Conservation (phyloP, 2,888 invertebrate species). For the Caenorhabditis sp. region DNA sequence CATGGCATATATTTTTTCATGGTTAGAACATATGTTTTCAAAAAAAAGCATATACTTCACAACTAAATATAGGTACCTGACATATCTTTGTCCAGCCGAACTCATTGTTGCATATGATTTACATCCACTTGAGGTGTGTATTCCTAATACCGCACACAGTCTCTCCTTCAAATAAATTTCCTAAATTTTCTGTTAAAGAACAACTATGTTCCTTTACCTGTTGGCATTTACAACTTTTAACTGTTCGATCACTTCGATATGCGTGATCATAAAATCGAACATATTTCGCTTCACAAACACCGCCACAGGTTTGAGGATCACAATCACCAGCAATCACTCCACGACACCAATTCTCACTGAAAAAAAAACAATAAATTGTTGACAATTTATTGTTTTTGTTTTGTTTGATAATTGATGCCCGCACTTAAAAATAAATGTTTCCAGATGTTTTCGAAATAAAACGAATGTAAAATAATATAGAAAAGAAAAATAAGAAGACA, state of each 20-base stretch:
- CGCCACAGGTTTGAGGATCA: constrained; percentile 44
- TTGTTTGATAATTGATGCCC: no score
- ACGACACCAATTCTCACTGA: constrained; percentile 11
- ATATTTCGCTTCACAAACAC: constrained; percentile 45
- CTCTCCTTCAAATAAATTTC: constrained; percentile 23
- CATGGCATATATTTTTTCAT: no score
- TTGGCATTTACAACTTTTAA: constrained; percentile 42
- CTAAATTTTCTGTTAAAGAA: not conserved
- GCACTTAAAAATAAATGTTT: no score
- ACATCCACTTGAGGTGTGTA: constrained; percentile 49
- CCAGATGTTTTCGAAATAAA: no score
- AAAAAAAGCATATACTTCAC: no score
- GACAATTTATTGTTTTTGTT: constrained; percentile 11
- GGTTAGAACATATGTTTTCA: no score
- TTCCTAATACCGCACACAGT: constrained; percentile 50
- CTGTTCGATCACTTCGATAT: constrained; percentile 38
- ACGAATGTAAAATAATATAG: no score
- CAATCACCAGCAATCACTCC: constrained; percentile 48
- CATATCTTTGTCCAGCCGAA: constrained; percentile 43
- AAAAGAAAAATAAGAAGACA: no score
- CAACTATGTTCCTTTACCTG: constrained; percentile 11
- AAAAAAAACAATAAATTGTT: constrained; percentile 5
- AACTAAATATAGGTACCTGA: constrained; percentile 23
- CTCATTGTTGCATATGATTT: constrained; percentile 43
- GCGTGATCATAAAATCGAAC: constrained; percentile 44